phyloP scores from a whole-genome alignment of 1,140 invertebrate genomes.

The Anastrepha obliqua region DNA sequence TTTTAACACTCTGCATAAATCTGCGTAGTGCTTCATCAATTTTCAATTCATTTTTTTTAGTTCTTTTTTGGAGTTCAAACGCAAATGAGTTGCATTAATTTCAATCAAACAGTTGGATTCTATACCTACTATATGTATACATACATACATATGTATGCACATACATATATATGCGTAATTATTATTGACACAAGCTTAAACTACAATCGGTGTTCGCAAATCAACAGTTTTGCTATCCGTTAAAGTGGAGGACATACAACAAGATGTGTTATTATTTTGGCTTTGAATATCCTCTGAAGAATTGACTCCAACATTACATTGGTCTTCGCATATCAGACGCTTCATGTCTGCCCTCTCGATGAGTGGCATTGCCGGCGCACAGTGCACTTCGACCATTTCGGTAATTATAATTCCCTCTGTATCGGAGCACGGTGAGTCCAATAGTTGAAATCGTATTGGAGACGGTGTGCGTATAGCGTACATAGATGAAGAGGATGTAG shows the following conservation, averaged over 20 bases:
- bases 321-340: neutral
- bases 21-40: too few relatives aligned
- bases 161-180: neutral
- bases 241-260: constrained; percentile 70
- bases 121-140: too few relatives aligned
- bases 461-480: constrained; percentile 69
- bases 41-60: too few relatives aligned
- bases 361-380: constrained; percentile 54
- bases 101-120: too few relatives aligned
- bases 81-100: neutral
- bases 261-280: constrained; percentile 67
- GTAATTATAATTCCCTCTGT: constrained; percentile 65
- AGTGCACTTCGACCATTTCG: constrained; percentile 67
- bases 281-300: constrained; percentile 21
- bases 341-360: neutral
- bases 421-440: constrained; percentile 51
- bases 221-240: constrained; percentile 72
- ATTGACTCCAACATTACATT: neutral
- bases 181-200: constrained; percentile 58
- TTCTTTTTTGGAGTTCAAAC: neutral
- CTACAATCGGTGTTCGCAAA: constrained; percentile 70
- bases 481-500: constrained; percentile 67
- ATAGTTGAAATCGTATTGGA: constrained; percentile 10
- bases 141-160: neutral
- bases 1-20: too few relatives aligned